These are phyloP conservation scores for Tetranychus truncatus DNA, from an alignment of 2,888 invertebrate species.

Conservation along the genomic window DNA sequence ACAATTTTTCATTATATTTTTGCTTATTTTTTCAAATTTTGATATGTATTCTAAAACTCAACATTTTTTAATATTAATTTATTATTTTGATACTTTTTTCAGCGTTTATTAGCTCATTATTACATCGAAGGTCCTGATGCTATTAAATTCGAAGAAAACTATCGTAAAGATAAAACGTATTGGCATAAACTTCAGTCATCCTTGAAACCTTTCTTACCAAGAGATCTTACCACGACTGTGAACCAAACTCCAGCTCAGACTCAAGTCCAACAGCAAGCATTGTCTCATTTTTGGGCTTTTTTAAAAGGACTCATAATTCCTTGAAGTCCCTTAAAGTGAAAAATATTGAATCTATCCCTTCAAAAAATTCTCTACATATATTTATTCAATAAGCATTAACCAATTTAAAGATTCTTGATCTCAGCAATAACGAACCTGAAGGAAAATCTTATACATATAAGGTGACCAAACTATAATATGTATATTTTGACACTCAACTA, in stretches of 20 bases:
- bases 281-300: background rate
- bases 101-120: conserved; percentile 61
- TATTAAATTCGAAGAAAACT: conserved; percentile 47
- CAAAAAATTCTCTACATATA: no score
- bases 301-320: background rate
- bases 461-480: no score
- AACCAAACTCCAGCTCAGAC: conserved; percentile 6
- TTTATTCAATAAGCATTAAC: no score
- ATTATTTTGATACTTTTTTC: conserved; percentile 25
- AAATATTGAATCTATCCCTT: no score
- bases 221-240: conserved; percentile 39
- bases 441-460: no score
- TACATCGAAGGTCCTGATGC: conserved; percentile 52
- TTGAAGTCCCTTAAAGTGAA: no score
- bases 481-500: no score
- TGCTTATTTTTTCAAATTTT: no score
- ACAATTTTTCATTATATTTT: no score
- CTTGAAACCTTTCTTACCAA: conserved; percentile 46
- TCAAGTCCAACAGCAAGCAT: conserved; percentile 9
- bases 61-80: background rate
- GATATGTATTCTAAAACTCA: no score
- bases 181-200: conserved; percentile 61
- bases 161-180: conserved; percentile 47
- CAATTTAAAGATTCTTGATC: no score
- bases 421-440: no score